Evolutionary conservation across 30 jellyfish, hydroid and myxozoan genomes (phyloP).

Genomic region (Turritopsis rubra): DNA sequence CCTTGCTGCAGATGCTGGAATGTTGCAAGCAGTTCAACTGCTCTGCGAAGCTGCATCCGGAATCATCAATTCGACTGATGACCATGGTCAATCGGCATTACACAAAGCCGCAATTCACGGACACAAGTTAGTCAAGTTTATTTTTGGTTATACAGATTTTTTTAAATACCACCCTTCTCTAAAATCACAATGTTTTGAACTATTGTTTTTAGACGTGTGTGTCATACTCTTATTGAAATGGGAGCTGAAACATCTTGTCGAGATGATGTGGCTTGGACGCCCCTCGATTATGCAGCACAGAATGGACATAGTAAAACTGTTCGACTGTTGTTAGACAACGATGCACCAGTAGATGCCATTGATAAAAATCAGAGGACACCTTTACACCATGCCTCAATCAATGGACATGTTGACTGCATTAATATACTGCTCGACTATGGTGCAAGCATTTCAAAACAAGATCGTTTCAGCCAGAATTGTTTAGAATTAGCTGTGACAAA

Average conservation of each 20-base stretch:
- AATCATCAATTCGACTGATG: conserved; percentile 73
- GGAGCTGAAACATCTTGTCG: conserved; percentile 95
- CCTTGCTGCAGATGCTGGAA: conserved; percentile 80
- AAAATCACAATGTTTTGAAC: background rate
- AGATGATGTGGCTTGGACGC: conserved; percentile 95
- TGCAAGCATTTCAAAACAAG: conserved; percentile 59
- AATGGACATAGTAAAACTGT: conserved; percentile 67
- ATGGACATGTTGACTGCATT: conserved; percentile 86
- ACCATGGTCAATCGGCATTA: conserved; percentile 81
- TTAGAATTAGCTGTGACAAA: conserved; percentile 84
- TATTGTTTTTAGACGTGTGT: conserved; percentile 40
- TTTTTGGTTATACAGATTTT: background rate
- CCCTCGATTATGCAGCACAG: conserved; percentile 88
- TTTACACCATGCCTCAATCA: conserved; percentile 78
- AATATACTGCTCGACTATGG: conserved; percentile 60
- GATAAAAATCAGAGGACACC: conserved; percentile 85
- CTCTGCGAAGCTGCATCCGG: conserved; percentile 62
- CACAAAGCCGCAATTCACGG: conserved; percentile 89
- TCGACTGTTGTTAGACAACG: conserved; percentile 61
- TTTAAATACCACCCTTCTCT: background rate
- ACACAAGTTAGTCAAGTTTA: conserved; percentile 38
- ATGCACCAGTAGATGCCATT: conserved; percentile 88
- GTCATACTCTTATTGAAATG: conserved; percentile 53
- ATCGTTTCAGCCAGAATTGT: conserved; percentile 70
- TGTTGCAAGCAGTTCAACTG: conserved; percentile 36